These are phyloP conservation scores for Scortum barcoo DNA, from an alignment of 2,113 vertebrate species.

Conservation along the genomic window DNA sequence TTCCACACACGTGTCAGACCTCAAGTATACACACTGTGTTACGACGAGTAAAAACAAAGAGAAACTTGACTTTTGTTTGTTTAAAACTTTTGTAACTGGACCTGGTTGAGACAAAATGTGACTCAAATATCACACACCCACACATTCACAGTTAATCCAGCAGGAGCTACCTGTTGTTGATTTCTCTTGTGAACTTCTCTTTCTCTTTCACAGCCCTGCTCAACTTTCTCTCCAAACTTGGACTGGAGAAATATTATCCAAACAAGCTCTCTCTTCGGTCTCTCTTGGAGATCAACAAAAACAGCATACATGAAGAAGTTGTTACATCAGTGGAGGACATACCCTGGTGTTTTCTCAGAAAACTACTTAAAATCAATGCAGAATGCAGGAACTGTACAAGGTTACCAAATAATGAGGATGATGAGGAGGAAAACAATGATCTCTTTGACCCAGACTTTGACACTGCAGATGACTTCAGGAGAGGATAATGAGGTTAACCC, in stretches of 20 bases:
- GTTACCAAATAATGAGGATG: fast-evolving
- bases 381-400: conserved; percentile 45
- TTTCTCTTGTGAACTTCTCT: background rate
- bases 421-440: background rate
- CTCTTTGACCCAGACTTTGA: background rate
- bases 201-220: conserved; percentile 2
- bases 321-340: conserved; percentile 17
- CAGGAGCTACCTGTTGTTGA: background rate
- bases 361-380: conserved; percentile 61
- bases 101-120: no score
- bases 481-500: conserved; percentile 54
- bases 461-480: background rate
- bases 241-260: conserved; percentile 51
- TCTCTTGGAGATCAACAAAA: conserved; percentile 64
- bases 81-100: no score
- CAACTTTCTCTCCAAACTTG: conserved; percentile 12
- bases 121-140: no score
- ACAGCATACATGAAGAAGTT: background rate
- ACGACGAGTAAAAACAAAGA: no score
- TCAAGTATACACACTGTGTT: no score
- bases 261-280: conserved; percentile 66
- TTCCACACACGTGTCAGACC: no score
- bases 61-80: no score
- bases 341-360: conserved; percentile 61
- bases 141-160: no score